Evolutionary conservation across 2,113 vertebrate species (phyloP).

Genomic region (Fulica atra): DNA sequence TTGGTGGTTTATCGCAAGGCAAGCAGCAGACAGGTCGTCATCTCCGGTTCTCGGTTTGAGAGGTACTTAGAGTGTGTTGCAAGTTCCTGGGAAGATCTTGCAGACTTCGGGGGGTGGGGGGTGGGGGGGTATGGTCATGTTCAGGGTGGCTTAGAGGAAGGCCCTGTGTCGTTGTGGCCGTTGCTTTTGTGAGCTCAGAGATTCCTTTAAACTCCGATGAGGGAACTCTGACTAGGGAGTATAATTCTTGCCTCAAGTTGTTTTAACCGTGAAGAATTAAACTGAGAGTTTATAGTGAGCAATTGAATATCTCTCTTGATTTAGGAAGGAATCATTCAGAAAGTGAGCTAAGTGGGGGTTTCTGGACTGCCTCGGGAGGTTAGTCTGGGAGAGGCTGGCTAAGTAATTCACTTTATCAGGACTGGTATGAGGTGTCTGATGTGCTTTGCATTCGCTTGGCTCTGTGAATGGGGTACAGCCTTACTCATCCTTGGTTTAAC

Average conservation of each 20-base stretch:
- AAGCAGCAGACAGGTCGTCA: background rate
- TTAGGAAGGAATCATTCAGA: slow-evolving; percentile 55
- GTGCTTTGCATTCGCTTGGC: background rate
- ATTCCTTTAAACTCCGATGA: background rate
- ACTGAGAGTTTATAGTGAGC: slow-evolving; percentile 11
- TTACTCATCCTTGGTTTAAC: background rate
- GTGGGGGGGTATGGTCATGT: background rate
- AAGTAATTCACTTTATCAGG: slow-evolving; percentile 43
- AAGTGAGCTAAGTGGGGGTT: slow-evolving; percentile 41
- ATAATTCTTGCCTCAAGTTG: slow-evolving; percentile 46
- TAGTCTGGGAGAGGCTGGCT: background rate
- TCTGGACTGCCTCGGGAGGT: slow-evolving; percentile 39
- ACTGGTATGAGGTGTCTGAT: background rate
- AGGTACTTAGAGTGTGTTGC: background rate
- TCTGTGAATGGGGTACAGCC: background rate
- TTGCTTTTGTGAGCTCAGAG: background rate
- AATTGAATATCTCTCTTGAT: slow-evolving; percentile 51
- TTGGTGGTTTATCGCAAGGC: background rate
- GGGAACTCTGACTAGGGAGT: background rate
- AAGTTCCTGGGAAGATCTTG: background rate
- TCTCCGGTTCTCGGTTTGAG: background rate
- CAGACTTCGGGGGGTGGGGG: background rate
- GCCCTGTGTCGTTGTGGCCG: background rate
- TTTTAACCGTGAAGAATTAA: slow-evolving; percentile 28
- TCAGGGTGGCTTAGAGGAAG: background rate